Conservation (phyloP, 2,888 invertebrate species). For the Brachypterus glaber region DNA sequence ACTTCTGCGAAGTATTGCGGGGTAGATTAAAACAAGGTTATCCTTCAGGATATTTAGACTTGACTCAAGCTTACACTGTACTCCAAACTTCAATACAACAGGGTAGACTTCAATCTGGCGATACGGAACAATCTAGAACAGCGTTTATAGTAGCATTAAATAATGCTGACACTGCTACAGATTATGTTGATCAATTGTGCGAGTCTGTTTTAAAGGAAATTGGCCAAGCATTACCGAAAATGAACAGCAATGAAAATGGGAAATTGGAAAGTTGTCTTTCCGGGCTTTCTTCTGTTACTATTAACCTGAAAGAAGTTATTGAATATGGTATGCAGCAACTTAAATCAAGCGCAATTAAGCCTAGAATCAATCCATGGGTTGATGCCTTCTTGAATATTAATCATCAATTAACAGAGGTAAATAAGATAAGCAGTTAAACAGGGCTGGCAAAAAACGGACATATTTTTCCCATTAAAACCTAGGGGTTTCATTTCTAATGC, state of each 20-base stretch:
- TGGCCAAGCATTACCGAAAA: constrained; percentile 50
- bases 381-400: constrained; percentile 68
- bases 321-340: constrained; percentile 77
- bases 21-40: constrained; percentile 68
- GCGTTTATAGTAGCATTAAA: constrained; percentile 79
- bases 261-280: constrained; percentile 65
- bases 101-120: constrained; percentile 67
- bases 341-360: constrained; percentile 70
- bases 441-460: too few species aligned
- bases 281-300: constrained; percentile 49
- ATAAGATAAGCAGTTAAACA: too few species aligned
- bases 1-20: constrained; percentile 65
- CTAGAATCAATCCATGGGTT: constrained; percentile 72
- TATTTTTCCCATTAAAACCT: too few species aligned
- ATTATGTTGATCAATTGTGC: constrained; percentile 81
- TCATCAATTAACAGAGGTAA: constrained; percentile 73
- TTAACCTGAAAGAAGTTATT: constrained; percentile 54
- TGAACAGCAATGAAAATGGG: constrained; percentile 54
- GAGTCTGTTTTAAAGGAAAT: constrained; percentile 65
- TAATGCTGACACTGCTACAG: constrained; percentile 84
- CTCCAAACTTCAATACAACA: constrained; percentile 71
- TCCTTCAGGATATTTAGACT: constrained; percentile 66
- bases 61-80: constrained; percentile 75
- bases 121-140: constrained; percentile 65
- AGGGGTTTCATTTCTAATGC: too few species aligned